These are phyloP conservation scores for Turnix velox DNA, from an alignment of 2,113 vertebrate genomes.

Conservation along the genomic window DNA sequence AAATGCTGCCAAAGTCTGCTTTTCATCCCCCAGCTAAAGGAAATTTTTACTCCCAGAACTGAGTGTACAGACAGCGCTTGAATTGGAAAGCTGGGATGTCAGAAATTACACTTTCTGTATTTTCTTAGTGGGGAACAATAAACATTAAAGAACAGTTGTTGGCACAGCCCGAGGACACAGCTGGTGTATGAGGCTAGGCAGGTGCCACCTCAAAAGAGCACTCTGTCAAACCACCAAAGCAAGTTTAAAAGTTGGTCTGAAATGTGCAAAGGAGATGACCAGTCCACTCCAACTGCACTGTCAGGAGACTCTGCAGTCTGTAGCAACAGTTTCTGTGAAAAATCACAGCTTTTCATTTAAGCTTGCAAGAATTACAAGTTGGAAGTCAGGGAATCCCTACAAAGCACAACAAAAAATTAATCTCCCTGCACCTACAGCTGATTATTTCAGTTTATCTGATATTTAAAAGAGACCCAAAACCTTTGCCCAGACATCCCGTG, in stretches of 20 bases:
- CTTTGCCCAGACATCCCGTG: constrained; percentile 91
- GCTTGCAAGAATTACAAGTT: neutral
- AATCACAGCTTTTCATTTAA: neutral
- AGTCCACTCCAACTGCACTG: neutral
- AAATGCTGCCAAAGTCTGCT: neutral
- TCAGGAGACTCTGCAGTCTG: neutral
- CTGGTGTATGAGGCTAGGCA: neutral
- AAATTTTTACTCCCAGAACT: neutral
- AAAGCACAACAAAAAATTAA: neutral
- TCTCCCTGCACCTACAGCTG: neutral
- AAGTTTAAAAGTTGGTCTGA: neutral
- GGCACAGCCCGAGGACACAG: neutral
- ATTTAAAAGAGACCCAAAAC: constrained; percentile 48
- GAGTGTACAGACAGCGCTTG: neutral
- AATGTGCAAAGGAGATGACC: neutral
- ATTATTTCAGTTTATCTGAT: neutral
- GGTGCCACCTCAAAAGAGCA: accelerated
- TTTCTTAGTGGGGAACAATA: neutral
- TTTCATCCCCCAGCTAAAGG: neutral
- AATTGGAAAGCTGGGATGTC: neutral
- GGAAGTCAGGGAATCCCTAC: neutral
- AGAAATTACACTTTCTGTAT: neutral
- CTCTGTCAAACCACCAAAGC: neutral
- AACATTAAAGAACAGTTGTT: neutral
- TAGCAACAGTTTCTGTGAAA: neutral